phyloP scores from a whole-genome alignment of 1,140 invertebrate species.

The Dendrolimus kikuchii region DNA sequence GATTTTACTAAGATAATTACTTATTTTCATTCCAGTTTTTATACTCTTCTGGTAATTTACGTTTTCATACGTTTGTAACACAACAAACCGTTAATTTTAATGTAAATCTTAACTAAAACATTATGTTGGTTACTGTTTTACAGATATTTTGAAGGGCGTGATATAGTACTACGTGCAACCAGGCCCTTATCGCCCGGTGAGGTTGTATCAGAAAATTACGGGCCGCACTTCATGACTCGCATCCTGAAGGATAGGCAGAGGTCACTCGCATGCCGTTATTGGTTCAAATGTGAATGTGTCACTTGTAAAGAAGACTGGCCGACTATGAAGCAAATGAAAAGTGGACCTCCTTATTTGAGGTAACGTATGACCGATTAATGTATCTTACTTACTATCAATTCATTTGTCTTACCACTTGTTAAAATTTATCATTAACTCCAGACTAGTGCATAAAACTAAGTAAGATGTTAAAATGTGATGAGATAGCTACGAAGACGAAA shows the following conservation, averaged over 20 bases:
- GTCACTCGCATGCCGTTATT: slow-evolving; percentile 81
- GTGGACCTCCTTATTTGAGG: slow-evolving; percentile 48
- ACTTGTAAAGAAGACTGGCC: slow-evolving; percentile 87
- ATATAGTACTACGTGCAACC: slow-evolving; percentile 80
- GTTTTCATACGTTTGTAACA: too few species aligned
- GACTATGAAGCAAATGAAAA: slow-evolving; percentile 75
- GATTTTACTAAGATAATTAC: not conserved
- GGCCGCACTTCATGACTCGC: slow-evolving; percentile 83
- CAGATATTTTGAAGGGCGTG: slow-evolving; percentile 83
- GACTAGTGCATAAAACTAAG: too few species aligned
- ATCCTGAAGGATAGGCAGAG: slow-evolving; percentile 75
- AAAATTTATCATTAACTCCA: too few species aligned
- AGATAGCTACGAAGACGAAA: too few species aligned
- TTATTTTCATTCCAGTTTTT: not conserved
- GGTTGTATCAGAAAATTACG: slow-evolving; percentile 88
- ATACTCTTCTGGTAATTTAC: too few species aligned
- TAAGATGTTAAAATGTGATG: too few species aligned
- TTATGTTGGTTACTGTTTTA: too few species aligned
- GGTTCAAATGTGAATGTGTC: slow-evolving; percentile 84
- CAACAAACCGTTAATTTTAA: too few species aligned
- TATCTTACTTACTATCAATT: too few species aligned
- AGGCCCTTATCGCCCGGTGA: slow-evolving; percentile 77
- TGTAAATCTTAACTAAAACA: too few species aligned
- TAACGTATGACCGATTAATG: slow-evolving; percentile 4
- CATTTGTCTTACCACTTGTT: too few species aligned